Percentiles rank a stretch among this genome's conserved stretches.
phyloP scores from a whole-genome alignment of 2,888 invertebrate genomes.

The Phalera bucephala region DNA sequence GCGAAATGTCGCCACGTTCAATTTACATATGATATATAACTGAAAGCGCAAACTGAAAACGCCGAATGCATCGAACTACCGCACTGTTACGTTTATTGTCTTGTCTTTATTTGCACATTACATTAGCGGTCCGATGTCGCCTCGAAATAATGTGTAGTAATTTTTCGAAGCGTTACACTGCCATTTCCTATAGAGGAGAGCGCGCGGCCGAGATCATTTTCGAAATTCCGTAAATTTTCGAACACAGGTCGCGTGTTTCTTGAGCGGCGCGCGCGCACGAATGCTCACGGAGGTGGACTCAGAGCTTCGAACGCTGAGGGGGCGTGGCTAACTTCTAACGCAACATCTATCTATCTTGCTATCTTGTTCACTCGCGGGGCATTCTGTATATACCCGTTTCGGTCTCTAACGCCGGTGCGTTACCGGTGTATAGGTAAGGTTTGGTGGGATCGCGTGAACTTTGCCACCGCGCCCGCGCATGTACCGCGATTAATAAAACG shows the following conservation, averaged over 20 bases:
- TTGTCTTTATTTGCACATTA: conserved; percentile 38
- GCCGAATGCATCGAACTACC: conserved; percentile 34
- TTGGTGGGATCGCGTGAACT: conserved; percentile 78
- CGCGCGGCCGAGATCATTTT: conserved; percentile 60
- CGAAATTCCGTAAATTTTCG: conserved; percentile 41
- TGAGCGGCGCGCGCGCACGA: conserved; percentile 78
- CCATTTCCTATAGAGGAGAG: conserved; percentile 47
- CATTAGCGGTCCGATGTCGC: conserved; percentile 27
- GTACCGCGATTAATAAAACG: conserved; percentile 67
- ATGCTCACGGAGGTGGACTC: conserved; percentile 76
- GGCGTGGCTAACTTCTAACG: conserved; percentile 79
- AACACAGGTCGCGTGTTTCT: conserved; percentile 60
- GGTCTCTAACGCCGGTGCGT: conserved; percentile 68
- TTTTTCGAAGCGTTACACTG: conserved; percentile 37
- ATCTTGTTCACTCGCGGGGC: conserved; percentile 41
- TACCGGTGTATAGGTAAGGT: conserved; percentile 52
- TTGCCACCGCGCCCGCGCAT: conserved; percentile 67
- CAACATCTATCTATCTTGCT: conserved; percentile 65
- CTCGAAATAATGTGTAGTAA: conserved; percentile 17
- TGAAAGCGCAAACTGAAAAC: conserved; percentile 70
- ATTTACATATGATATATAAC: conserved; percentile 58
- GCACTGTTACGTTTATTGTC: conserved; percentile 45
- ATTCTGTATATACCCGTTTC: conserved; percentile 36
- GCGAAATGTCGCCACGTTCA: conserved; percentile 41
- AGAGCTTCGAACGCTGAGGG: conserved; percentile 56